A percentile compares a stretch with the other conserved stretches of the same genome.
Evolutionary conservation across 2,888 invertebrate genomes (phyloP).

Genomic region (Drosophila gaucha): DNA sequence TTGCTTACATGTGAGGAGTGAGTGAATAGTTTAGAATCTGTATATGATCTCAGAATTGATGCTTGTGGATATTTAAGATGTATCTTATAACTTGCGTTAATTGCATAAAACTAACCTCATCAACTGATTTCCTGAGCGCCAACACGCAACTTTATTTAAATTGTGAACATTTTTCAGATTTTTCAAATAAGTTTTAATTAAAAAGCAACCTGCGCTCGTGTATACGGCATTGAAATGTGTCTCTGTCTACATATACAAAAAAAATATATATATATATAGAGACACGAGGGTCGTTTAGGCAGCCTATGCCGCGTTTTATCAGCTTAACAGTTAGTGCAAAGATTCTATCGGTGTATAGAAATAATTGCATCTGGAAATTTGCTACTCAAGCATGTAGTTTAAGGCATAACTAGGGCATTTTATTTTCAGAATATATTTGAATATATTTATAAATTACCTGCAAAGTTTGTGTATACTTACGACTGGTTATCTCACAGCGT

Average conservation of each 20-base stretch:
- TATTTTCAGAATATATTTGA: background rate
- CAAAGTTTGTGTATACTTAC: background rate
- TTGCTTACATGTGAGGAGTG: too few species aligned
- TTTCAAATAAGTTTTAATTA: constrained; percentile 52
- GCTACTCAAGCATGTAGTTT: constrained; percentile 12
- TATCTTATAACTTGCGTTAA: constrained; percentile 51
- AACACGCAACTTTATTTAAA: constrained; percentile 70
- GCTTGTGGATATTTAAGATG: constrained; percentile 13
- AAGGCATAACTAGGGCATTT: background rate
- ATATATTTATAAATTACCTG: constrained; percentile 12
- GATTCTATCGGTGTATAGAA: background rate
- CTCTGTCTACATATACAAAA: background rate
- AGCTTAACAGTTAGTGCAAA: background rate
- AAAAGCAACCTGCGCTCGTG: constrained; percentile 25
- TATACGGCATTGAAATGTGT: constrained; percentile 28
- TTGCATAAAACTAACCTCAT: constrained; percentile 53
- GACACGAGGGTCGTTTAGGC: background rate
- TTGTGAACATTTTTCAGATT: constrained; percentile 37
- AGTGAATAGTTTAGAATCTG: constrained; percentile 2
- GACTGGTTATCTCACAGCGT: constrained; percentile 2
- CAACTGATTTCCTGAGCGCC: constrained; percentile 30
- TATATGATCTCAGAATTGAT: constrained; percentile 19
- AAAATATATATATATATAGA: constrained; percentile 3
- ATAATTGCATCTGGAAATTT: constrained; percentile 1
- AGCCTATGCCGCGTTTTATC: background rate